Percentiles rank a stretch among this genome's conserved stretches.
These are phyloP conservation scores for Indicator maculatus DNA, from an alignment of 2,113 vertebrate species.

Conservation along the genomic window DNA sequence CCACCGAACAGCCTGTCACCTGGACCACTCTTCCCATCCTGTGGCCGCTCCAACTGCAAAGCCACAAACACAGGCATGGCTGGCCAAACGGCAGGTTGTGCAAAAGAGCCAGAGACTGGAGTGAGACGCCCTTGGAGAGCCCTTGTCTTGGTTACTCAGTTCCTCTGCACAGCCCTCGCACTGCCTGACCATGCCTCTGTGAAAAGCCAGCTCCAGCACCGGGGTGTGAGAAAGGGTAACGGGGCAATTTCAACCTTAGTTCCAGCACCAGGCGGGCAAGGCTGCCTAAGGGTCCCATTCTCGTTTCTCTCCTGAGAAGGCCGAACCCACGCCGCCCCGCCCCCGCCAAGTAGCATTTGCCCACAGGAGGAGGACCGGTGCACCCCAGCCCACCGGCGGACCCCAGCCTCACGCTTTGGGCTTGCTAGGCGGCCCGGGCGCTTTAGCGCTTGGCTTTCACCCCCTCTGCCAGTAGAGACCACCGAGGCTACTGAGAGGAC, in stretches of 20 bases:
- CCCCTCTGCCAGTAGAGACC: too few species aligned
- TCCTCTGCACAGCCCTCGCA: too few species aligned
- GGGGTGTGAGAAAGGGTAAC: rapidly evolving
- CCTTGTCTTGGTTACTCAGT: rapidly evolving
- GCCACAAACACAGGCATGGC: rapidly evolving
- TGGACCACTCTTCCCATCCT: rapidly evolving
- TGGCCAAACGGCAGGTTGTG: too few species aligned
- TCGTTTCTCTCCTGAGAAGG: neutral
- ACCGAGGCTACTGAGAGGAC: neutral
- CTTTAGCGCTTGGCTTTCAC: neutral
- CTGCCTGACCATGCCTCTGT: too few species aligned
- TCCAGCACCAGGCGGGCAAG: too few species aligned
- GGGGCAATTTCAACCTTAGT: rapidly evolving
- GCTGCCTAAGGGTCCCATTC: too few species aligned
- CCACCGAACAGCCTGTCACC: rapidly evolving
- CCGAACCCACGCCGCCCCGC: neutral
- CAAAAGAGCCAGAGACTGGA: rapidly evolving
- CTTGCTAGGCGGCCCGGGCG: neutral
- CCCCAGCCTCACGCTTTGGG: neutral
- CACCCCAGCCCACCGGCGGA: neutral
- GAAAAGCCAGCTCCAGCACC: neutral
- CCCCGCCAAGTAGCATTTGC: neutral
- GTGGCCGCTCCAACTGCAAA: neutral
- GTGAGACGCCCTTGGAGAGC: neutral
- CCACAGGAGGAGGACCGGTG: too few species aligned